Evolutionary conservation across 1,140 invertebrate species (phyloP).

Genomic region (Limonius californicus): DNA sequence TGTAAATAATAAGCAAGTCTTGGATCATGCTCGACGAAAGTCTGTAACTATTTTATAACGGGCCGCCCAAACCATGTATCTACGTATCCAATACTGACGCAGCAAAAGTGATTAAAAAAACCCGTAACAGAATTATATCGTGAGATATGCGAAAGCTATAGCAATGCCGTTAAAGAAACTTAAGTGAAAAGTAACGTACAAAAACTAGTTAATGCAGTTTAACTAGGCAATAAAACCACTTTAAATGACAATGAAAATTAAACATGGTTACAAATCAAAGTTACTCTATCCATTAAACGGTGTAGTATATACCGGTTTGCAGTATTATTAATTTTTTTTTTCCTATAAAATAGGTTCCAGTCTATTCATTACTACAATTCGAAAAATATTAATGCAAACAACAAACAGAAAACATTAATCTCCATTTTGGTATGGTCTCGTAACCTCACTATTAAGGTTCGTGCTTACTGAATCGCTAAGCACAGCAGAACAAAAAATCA

Average conservation of each 20-base stretch:
- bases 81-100: not conserved
- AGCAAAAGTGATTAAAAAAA: not conserved
- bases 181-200: not conserved
- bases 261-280: too few species aligned
- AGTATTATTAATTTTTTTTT: too few species aligned
- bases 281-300: too few species aligned
- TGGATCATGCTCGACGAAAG: constrained; percentile 16
- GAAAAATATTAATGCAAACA: too few species aligned
- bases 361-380: too few species aligned
- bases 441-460: too few species aligned
- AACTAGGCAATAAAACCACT: not conserved
- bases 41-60: constrained; percentile 22
- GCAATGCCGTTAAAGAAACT: not conserved
- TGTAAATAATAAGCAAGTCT: constrained; percentile 6
- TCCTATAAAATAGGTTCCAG: too few species aligned
- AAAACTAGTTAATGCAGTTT: not conserved
- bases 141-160: not conserved
- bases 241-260: not conserved
- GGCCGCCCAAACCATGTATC: constrained; percentile 23
- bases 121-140: constrained; percentile 19
- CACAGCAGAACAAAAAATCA: too few species aligned
- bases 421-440: too few species aligned
- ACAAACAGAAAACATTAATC: too few species aligned
- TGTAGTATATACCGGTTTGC: too few species aligned
- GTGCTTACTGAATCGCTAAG: too few species aligned